Evolutionary conservation across 2,888 invertebrate species (phyloP), one percentile per base, ranked within the genome.

Genomic region (Aphidoletes aphidimyza): DNA sequence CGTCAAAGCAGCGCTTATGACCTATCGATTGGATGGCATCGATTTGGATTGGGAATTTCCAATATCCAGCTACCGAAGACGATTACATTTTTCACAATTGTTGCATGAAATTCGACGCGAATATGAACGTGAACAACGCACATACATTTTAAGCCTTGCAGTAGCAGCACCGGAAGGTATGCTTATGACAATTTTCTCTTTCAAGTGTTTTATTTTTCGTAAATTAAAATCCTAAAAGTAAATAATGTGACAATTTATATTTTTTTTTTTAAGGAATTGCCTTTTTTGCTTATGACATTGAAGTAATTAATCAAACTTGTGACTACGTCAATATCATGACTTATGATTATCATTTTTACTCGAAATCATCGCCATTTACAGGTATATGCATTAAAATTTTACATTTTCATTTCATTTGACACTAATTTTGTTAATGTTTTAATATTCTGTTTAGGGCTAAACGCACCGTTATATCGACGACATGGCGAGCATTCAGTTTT

Each of bases 251-350:
- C n/a, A n/a, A n/a, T n/a, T n/a, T n/a, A n/a, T n/a, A n/a, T n/a
- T n/a, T n/a, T n/a, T n/a, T n/a, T n/a, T n/a, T n/a, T n/a, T n/a
- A n/a, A n/a, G 92, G 93, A 0, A 94, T 97, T 85, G 92, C 95
- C 0, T 93, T 94, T 87, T 91, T 92, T 85, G 93, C 95, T 0
- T 97, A 97, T 89, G 94, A 96, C 88, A 92, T 97, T 17, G 91
- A 92, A 30, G 93, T 94, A 88, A 91, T 97, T 85, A 95, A 95
- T 87, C 90, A 93, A 91, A 96, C 94, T 88, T 93, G 94, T 0
- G 97, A 97, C 89, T 96, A 93, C 90, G 92, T 96, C 0, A 97
- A 96, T 89, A 88, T 98, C n/a, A 97, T 97, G 97, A 92, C 95
- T 0, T 98, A 98, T 88, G 97, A 98, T 89, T 97, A 93, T 88